Base-by-base conservation (phyloP, 2,113 vertebrate species). In the Columba janthina region DNA sequence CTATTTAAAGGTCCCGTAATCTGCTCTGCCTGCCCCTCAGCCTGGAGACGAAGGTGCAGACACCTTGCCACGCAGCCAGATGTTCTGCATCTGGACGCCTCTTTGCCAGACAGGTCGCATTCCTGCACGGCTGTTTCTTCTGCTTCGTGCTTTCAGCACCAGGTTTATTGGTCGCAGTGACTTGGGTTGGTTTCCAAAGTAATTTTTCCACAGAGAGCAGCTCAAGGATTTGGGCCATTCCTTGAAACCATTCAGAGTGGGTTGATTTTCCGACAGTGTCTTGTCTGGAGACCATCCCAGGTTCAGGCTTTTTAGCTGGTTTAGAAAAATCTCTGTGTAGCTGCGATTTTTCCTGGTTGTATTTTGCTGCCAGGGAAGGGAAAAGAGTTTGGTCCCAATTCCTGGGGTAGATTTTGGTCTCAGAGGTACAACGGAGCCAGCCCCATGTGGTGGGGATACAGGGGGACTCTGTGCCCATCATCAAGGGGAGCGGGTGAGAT, bases 41-140 rank as follows among this genome's bases (percentile, higher is more conserved):
- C 62, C 60, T 57, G 53, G 57, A 84, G 73, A 51, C 3, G 5
- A 89, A 91, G 85, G 58, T 16, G 1, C 34, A 62, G 80, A 71
- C 60, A 42, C 80, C 61, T 32, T 85, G 14, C 69, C 76, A 31
- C 8, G 28, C 16, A 12, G 44, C 83, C 94, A 96, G 76, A 82
- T 95, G 76, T 96, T 94, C n/a, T 89, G 57, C 88, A 92, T 84
- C 79, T 94, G 92, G 88, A 46, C 10, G 2, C 54, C 72, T 53
- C 28, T 57, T 92, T 92, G 77, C 85, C 88, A 93, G 85, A 56
- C 82, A 88, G 66, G 76, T 95, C 14, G 4, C 65, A 84, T 95
- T 88, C 88, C 76, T 74, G 32, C n/a, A 19, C 25, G 88, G 48
- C 71, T 88, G 14, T 77, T 85, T 51, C 66, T 89, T 89, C 58